A percentile compares a stretch with the other conserved stretches of the same genome.
These are phyloP conservation scores for Melanostigma gelatinosum DNA, from an alignment of 2,113 vertebrate species.

Conservation along the genomic window DNA sequence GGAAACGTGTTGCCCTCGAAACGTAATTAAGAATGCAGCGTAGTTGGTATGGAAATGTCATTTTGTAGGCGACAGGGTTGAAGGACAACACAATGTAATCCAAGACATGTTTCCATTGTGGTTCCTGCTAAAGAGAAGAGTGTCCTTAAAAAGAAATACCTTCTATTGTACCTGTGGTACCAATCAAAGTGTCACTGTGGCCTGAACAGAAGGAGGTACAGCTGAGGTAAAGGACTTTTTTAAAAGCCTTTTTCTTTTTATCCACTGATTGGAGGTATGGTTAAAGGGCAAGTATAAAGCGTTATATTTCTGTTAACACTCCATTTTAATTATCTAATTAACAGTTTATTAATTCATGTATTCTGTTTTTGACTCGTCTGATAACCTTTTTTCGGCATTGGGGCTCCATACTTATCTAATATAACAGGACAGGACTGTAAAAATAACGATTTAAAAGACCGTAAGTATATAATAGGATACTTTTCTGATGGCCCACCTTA, in stretches of 20 bases:
- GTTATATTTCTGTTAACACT: not conserved
- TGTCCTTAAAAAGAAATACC: not conserved
- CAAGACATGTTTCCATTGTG: not conserved
- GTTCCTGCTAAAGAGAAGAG: not conserved
- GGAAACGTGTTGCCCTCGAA: too few relatives aligned
- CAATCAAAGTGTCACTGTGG: not conserved
- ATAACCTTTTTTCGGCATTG: not conserved
- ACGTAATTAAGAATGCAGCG: too few relatives aligned
- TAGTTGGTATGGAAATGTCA: too few relatives aligned
- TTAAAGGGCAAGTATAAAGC: not conserved
- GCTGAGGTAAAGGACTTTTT: not conserved
- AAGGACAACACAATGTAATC: not conserved
- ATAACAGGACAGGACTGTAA: not conserved
- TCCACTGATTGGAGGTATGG: not conserved
- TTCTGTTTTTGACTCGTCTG: not conserved
- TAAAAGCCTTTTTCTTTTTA: not conserved
- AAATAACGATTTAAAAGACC: not conserved
- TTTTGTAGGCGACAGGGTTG: too few relatives aligned
- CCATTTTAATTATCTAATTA: not conserved
- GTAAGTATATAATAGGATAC: not conserved
- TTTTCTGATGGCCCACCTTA: conserved; percentile 85
- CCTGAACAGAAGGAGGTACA: not conserved
- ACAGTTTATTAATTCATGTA: not conserved
- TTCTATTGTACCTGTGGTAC: not conserved
- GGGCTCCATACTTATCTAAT: not conserved